Evolutionary conservation across 2,113 vertebrate genomes (phyloP), one percentile per base, ranked within the genome.

Genomic region (Echinops telfairi): DNA sequence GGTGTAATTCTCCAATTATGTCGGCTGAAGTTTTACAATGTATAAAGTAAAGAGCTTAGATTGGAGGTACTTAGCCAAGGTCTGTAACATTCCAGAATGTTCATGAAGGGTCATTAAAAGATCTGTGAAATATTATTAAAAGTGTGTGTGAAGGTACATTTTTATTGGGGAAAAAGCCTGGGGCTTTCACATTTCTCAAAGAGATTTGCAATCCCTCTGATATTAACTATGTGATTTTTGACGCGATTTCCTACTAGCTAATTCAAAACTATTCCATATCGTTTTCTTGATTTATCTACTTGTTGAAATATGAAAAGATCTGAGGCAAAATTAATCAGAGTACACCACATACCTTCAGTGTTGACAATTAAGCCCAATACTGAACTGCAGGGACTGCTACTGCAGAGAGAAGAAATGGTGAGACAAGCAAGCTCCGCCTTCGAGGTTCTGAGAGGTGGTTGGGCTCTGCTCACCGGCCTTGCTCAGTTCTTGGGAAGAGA

Each of bases 71-170:
- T 89, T 62, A 70, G 20, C 47, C 20, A 94, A 88, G 17, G 11
- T 71, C 73, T 64, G n/a, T 15, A 76, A 6, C 17, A 79, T 83
- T 91, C 62, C 29, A 88, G 31, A 78, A 75, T 68, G 29, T 20
- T 60, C n/a, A 88, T 76, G 53, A 68, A 43, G 71, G 10, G 23
- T 22, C 12, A 27, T 79, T 83, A 88, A 73, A 2, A 19, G 64
- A 80, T 87, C 62, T 84, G 33, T 60, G 91, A 85, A 83, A 73
- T 86, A 86, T 20, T 79, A 40, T 62, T 91, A 84, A 73, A 75
- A 86, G 11, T 91, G 1, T 84, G 58, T 31, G 29, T 36, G 31
- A 90, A 53, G 5, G 38, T 25, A 73, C 10, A 60, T 60, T 90
- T 90, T 94, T 90, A 86, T 36, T 89, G 25, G 22, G 47, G 29